phyloP scores from a whole-genome alignment of 2,888 invertebrate species.

The Eupithecia dodoneata region DNA sequence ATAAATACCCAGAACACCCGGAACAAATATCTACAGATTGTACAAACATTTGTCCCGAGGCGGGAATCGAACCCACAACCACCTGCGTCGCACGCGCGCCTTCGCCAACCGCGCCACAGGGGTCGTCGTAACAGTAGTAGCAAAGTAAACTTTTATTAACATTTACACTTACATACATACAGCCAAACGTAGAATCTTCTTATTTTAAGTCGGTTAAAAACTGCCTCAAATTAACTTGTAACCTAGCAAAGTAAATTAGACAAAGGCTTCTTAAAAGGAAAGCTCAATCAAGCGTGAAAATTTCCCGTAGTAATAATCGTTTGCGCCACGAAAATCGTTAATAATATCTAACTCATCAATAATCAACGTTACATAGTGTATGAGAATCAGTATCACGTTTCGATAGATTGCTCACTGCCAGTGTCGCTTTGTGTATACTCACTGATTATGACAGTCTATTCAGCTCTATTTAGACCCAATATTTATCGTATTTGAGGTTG shows the following conservation, averaged over 20 bases:
- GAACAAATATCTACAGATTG: too few species aligned
- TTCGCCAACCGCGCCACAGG: too few species aligned
- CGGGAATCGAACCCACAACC: too few species aligned
- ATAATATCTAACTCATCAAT: neutral
- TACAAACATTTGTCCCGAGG: too few species aligned
- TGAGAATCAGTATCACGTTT: constrained; percentile 26
- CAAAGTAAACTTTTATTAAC: too few species aligned
- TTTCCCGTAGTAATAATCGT: neutral
- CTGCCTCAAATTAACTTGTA: neutral
- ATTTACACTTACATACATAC: too few species aligned
- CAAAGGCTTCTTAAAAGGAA: neutral
- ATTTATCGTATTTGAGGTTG: neutral
- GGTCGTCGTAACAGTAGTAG: too few species aligned
- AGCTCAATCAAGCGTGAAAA: neutral
- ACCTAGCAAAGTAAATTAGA: neutral
- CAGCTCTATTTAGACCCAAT: constrained; percentile 30
- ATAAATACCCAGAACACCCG: too few species aligned
- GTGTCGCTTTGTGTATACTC: constrained; percentile 26
- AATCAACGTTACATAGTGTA: constrained; percentile 15
- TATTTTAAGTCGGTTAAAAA: neutral
- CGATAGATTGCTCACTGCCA: constrained; percentile 23
- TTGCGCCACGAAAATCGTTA: neutral
- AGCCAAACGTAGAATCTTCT: too few species aligned
- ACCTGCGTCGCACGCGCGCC: too few species aligned
- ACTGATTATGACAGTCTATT: constrained; percentile 28